Evolutionary conservation across 2,888 invertebrate genomes (phyloP), one percentile per base, ranked within the genome.

Genomic region (Bimastos eiseni): DNA sequence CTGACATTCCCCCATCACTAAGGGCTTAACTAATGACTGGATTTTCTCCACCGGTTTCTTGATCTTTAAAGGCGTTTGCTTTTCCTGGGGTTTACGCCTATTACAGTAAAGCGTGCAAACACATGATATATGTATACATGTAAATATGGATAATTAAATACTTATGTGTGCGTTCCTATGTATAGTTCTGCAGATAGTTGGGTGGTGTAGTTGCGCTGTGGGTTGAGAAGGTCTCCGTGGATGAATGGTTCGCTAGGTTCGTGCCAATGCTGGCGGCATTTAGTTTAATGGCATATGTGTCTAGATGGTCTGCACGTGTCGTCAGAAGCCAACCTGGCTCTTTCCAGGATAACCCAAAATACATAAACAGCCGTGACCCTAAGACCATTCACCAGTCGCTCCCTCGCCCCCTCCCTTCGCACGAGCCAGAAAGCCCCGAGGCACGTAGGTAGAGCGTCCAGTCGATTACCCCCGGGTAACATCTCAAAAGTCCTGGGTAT

Each of bases 221-320:
- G 70, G 70, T n/a, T 30, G 70, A 30, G 6, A n/a, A 70, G 70
- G 30, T 30, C 70, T 30, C n/a, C 70, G 13, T n/a, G 70, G 70
- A 70, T 70, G 70, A 70, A 70, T 70, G 70, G 70, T 70, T 70
- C 70, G 70, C 70, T 70, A n/a, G 30, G 70, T 70, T 70, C 70
- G 70, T 70, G 70, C 11, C 70, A 70, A 5, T n/a, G 70, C 70
- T 11, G 70, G 30, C 70, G n/a, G 70, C 70, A 70, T 70, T n/a
- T n/a, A 30, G 11, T n/a, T 70, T 70, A 70, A 70, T 30, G 30
- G n/a, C n/a, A 11, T 30, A n/a, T n/a, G 30, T 70, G 70, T 70
- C 70, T 30, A 70, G 70, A 70, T 70, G 70, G 30, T 3, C 70
- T 70, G 70, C 70, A 70, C 70, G 70, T 70, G 70, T 70, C 70